phyloP scores from a whole-genome alignment of 2,113 vertebrate species.

The Corythoichthys haematopterus region DNA sequence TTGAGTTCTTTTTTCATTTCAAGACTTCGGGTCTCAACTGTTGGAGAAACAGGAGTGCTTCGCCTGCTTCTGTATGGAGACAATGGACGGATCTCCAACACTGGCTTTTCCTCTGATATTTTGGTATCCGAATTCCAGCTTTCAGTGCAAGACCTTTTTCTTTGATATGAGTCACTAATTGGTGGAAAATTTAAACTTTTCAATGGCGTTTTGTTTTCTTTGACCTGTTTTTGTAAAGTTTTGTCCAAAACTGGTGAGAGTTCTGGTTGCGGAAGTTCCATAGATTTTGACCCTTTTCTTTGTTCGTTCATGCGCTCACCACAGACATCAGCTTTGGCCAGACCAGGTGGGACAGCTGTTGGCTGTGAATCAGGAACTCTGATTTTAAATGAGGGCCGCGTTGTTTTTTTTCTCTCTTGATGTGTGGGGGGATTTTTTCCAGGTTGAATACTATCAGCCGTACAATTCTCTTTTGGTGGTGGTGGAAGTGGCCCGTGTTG shows the following conservation, averaged over 20 bases:
- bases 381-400: neutral
- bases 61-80: neutral
- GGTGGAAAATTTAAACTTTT: constrained; percentile 6
- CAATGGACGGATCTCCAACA: neutral
- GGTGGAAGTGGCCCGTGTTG: neutral
- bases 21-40: neutral
- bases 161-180: neutral
- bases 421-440: neutral
- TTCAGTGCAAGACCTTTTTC: neutral
- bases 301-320: neutral
- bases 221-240: neutral
- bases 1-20: neutral
- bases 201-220: neutral
- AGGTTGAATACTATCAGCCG: neutral
- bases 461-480: neutral
- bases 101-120: constrained; percentile 1
- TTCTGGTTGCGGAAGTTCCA: neutral
- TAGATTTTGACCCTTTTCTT: neutral
- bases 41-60: neutral
- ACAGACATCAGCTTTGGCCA: neutral
- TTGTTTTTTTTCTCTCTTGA: constrained; percentile 3
- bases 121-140: neutral
- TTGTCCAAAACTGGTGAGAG: neutral
- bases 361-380: neutral
- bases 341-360: neutral